Conservation (phyloP, 2,888 invertebrate species). For the Drosophila helvetica region DNA sequence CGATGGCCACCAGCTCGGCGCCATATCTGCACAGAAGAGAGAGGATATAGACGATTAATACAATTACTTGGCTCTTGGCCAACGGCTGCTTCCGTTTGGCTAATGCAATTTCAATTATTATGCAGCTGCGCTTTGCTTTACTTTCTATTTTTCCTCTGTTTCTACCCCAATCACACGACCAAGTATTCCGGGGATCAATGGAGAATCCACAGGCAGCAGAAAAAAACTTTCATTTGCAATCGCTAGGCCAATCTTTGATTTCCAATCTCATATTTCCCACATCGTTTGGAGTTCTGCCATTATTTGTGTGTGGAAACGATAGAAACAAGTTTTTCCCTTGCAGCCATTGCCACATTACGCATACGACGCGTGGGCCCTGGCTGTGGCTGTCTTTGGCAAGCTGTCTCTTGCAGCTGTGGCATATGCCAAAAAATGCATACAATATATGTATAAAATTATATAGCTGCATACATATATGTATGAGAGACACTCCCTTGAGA, state of each 20-base stretch:
- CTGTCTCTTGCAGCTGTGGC: slow-evolving; percentile 54
- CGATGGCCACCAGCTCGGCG: slow-evolving; percentile 96
- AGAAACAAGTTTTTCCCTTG: slow-evolving; percentile 59
- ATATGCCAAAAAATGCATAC: slow-evolving; percentile 57
- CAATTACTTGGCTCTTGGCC: slow-evolving; percentile 10
- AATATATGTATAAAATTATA: slow-evolving; percentile 45
- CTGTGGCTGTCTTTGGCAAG: slow-evolving; percentile 41
- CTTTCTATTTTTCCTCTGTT: slow-evolving; percentile 70
- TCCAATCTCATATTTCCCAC: slow-evolving; percentile 15
- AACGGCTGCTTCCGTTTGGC: slow-evolving; percentile 44
- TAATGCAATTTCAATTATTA: slow-evolving; percentile 54
- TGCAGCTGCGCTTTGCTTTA: slow-evolving; percentile 61
- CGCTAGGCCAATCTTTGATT: slow-evolving; percentile 50
- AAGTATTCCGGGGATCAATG: slow-evolving; percentile 38
- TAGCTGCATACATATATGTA: slow-evolving; percentile 59
- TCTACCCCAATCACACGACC: slow-evolving; percentile 54
- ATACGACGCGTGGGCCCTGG: slow-evolving; percentile 66
- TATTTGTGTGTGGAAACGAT: slow-evolving; percentile 19
- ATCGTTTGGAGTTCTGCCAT: slow-evolving; percentile 51
- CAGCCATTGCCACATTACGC: slow-evolving; percentile 59
- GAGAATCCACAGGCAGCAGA: slow-evolving; percentile 20
- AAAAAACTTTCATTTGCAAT: slow-evolving; percentile 79
- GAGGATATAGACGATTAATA: slow-evolving; percentile 45
- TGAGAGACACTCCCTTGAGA: slow-evolving; percentile 47
- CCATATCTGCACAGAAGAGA: slow-evolving; percentile 90